Conservation (phyloP, 2,113 vertebrate genomes). For the Lutjanus erythropterus region DNA sequence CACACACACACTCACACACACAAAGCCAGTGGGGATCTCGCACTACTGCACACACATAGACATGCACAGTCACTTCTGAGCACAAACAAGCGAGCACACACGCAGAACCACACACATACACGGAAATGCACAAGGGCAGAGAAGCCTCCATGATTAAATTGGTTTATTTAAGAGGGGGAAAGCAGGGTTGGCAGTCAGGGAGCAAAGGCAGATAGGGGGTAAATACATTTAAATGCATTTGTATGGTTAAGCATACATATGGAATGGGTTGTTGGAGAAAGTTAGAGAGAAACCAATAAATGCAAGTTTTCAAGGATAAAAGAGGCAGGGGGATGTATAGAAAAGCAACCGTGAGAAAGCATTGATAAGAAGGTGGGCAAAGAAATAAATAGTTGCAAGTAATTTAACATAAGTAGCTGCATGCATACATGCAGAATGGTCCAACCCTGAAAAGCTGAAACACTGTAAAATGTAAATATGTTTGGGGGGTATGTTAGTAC, state of each 20-base stretch:
- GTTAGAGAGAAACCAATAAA: constrained; percentile 7
- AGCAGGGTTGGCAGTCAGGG: constrained; percentile 57
- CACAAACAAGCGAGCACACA: constrained; percentile 46
- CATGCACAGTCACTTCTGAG: constrained; percentile 7
- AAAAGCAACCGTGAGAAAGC: constrained; percentile 3
- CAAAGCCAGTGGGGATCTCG: constrained; percentile 48
- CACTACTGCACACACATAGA: background rate
- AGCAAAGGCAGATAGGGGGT: constrained; percentile 71
- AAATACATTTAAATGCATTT: constrained; percentile 74
- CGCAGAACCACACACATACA: constrained; percentile 28
- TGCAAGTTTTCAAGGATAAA: constrained; percentile 24
- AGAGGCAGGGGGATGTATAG: background rate
- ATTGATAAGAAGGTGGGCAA: background rate
- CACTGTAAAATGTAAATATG: no score
- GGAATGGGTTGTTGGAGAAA: background rate
- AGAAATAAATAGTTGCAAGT: constrained; percentile 12
- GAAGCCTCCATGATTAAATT: constrained; percentile 76
- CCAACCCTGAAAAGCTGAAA: no score
- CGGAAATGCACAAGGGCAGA: constrained; percentile 61
- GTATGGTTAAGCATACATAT: constrained; percentile 46
- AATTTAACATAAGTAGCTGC: background rate
- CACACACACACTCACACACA: constrained; percentile 49
- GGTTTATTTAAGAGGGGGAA: constrained; percentile 72
- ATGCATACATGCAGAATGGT: background rate
- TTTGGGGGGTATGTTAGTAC: no score